Evolutionary conservation across 2,113 vertebrate genomes (phyloP).

Genomic region (Catharus minimus): DNA sequence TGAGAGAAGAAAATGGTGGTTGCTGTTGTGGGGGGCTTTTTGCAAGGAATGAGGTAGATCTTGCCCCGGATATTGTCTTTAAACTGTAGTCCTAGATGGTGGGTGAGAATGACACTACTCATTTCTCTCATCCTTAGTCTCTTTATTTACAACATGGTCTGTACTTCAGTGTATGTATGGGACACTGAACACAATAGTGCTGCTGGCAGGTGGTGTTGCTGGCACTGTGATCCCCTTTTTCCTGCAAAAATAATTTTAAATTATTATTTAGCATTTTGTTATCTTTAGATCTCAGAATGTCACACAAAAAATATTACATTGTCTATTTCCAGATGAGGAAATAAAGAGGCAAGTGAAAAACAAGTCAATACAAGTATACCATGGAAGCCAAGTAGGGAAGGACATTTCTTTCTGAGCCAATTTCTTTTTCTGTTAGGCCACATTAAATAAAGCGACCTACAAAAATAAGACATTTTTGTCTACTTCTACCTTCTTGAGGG

Average conservation of each 20-base stretch:
- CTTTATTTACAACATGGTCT: background rate
- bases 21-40: accelerated
- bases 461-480: background rate
- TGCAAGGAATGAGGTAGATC: background rate
- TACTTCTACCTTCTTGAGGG: background rate
- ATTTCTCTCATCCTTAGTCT: background rate
- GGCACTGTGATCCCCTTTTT: background rate
- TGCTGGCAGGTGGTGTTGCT: background rate
- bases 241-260: background rate
- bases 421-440: background rate
- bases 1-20: background rate
- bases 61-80: background rate
- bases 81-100: background rate
- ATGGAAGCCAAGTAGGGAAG: background rate
- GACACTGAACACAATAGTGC: background rate
- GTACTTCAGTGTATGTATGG: accelerated
- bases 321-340: background rate
- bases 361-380: background rate
- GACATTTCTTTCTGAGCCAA: too few species aligned
- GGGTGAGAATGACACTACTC: background rate
- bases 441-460: background rate
- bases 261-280: background rate
- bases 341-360: background rate
- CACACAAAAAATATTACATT: background rate
- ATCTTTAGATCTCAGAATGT: background rate